Base-by-base conservation (phyloP, 2,888 invertebrate species). In the Octonoba sinensis region DNA sequence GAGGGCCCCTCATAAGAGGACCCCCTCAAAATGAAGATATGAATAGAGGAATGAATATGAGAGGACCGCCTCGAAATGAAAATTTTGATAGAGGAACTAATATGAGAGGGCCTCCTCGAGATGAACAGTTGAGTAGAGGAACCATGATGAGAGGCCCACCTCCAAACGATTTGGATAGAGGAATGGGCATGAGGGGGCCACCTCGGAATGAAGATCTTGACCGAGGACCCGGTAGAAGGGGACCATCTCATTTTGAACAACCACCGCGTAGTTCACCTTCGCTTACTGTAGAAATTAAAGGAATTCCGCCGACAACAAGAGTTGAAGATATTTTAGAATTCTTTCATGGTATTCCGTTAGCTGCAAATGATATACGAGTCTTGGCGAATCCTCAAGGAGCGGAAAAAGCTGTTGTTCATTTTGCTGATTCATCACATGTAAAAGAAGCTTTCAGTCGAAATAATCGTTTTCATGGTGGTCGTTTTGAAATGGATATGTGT, bases 331-430 rank as follows among this genome's bases (percentile, higher is more conserved):
- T 97, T 0, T 91, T 95, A 15, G 92, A 93, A 72, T 94, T 96
- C 86, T 96, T 97, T 88, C 91, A 92, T 6, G 94, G 94, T 59
- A 89, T 92, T 59, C 91, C 91, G 84, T 94, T 96, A 81, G 92
- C 93, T 60, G 93, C 93, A 86, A 93, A 93, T 86, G 95, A 96
- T 16, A 92, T 97, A 67, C 96, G 96, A 88, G 91, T 96, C 88
- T 92, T 95, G 15, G 94, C 93, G 86, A 95, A 96, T 87, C 91
- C 91, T 54, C 91, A 92, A 85, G 96, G 96, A 0, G 93, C 93
- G 0, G 96, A 96, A 0, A 85, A 87, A 46, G 95, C 94, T 2
- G 95, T 92, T 87, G 92, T 97, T 0, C 92, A 93, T 86, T 96
- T 96, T 88, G 91, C 91, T 27, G 92, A 92, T 60, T 88, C 91